Evolutionary conservation across 1,140 invertebrate species (phyloP).

Genomic region (Hermetia illucens): DNA sequence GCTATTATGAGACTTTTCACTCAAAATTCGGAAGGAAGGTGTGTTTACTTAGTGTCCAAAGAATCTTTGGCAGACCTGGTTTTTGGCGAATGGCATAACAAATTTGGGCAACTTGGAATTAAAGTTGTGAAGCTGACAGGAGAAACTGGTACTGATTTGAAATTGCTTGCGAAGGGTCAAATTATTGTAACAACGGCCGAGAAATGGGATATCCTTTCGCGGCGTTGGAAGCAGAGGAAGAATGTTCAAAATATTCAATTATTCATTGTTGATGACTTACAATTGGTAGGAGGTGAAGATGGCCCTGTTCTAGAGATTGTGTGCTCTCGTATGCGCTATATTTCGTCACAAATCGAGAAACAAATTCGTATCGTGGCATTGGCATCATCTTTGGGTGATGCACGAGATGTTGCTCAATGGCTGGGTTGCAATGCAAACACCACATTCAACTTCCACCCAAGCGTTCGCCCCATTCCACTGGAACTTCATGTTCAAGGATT

Average conservation of each 20-base stretch:
- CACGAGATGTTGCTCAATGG: constrained; percentile 93
- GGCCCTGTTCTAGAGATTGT: constrained; percentile 93
- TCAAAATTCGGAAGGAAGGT: constrained; percentile 51
- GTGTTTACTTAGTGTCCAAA: constrained; percentile 88
- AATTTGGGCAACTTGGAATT: constrained; percentile 73
- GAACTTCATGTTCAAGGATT: constrained; percentile 95
- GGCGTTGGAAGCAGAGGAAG: constrained; percentile 97
- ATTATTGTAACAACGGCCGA: constrained; percentile 94
- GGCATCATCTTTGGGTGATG: constrained; percentile 87
- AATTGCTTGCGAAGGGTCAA: constrained; percentile 81
- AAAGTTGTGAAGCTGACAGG: constrained; percentile 91
- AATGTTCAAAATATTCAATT: constrained; percentile 95
- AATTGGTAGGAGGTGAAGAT: constrained; percentile 75
- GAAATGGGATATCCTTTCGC: constrained; percentile 96
- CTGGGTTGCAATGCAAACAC: constrained; percentile 82
- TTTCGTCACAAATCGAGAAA: constrained; percentile 88
- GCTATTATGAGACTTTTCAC: constrained; percentile 82
- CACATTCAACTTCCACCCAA: constrained; percentile 98
- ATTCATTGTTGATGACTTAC: constrained; percentile 97
- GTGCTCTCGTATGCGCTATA: constrained; percentile 94
- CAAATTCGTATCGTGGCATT: constrained; percentile 92
- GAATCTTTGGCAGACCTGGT: constrained; percentile 85
- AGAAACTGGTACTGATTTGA: constrained; percentile 94
- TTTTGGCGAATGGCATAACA: constrained; percentile 80
- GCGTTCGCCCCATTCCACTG: constrained; percentile 85